These are phyloP conservation scores for Leptopilina myrica DNA, from an alignment of 2,888 invertebrate species.

Conservation along the genomic window DNA sequence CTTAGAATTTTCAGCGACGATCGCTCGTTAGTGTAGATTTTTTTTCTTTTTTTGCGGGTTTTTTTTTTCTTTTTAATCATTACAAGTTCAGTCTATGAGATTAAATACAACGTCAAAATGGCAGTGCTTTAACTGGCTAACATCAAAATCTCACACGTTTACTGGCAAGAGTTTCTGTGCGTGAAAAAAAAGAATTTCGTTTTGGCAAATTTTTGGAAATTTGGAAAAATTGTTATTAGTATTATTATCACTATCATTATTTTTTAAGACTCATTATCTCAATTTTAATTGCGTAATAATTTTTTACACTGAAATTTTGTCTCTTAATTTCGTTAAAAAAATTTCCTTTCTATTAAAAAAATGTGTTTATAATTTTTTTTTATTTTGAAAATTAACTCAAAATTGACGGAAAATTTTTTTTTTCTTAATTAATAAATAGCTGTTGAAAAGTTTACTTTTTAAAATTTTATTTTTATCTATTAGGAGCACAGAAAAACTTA, in stretches of 20 bases:
- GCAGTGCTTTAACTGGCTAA: slow-evolving; percentile 58
- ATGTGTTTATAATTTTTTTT: too few species aligned
- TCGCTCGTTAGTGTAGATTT: slow-evolving; percentile 47
- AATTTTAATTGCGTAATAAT: not conserved
- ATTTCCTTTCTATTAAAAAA: too few species aligned
- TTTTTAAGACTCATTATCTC: not conserved
- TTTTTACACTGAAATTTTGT: not conserved
- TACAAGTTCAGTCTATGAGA: slow-evolving; percentile 67
- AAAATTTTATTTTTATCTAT: not conserved
- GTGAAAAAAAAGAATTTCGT: not conserved
- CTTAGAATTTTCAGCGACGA: slow-evolving; percentile 39
- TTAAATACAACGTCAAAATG: slow-evolving; percentile 65
- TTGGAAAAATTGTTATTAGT: not conserved
- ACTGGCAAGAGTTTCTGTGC: slow-evolving; percentile 39
- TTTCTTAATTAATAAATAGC: too few species aligned
- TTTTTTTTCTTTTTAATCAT: slow-evolving; percentile 49
- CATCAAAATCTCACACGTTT: slow-evolving; percentile 33
- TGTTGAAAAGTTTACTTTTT: not conserved
- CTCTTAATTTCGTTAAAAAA: too few species aligned
- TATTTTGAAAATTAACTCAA: too few species aligned
- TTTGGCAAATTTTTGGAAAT: too few species aligned
- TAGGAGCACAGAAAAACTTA: slow-evolving; percentile 27
- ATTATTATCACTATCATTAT: not conserved
- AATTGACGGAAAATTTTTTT: too few species aligned
- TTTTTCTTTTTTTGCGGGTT: too few species aligned